Base-by-base conservation (phyloP, 2,888 invertebrate genomes). In the Tethea ocularis region DNA sequence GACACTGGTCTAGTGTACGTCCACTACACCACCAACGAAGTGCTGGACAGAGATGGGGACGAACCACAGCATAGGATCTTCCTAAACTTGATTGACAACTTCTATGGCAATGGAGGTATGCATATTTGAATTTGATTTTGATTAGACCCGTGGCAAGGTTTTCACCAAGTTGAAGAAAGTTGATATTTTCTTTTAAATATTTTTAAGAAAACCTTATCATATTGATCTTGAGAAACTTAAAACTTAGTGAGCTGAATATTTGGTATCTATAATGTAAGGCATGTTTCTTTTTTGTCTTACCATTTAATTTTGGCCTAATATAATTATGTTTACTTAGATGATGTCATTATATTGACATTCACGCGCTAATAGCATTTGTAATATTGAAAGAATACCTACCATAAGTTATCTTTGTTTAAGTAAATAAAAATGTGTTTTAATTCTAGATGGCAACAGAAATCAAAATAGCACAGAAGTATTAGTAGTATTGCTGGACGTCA, bases 401-500 rank as follows among this genome's bases (percentile, higher is more conserved):
- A n/a, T n/a, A n/a, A n/a, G n/a, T n/a, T n/a, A n/a, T n/a, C n/a
- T n/a, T n/a, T n/a, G n/a, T n/a, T n/a, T 15, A 15, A 36, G 29
- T 36, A 36, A 3, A 4, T n/a, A 24, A 41, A 17, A 55, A 36
- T 36, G 36, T 8, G 26, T 51, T 2, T 24, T 24, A 8, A 57
- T 60, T 58, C 55, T 75, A 93, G 92, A 89, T 62, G 91, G 91
- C 4, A 84, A 86, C 66, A 82, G 86, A 22, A 90, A 92, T 66
- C 84, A 82, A 57, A 78, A 78, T 33, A 72, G 75, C 6, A 85
- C 85, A 0, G 79, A 83, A 53, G 80, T 95, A 29, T 78, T 78
- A 20, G 90, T 95, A 1, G 83, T 91, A 0, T 80, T 96, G 8
- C 65, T 86, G 26, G 95, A 96, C 71, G 93, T 95, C 2, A 95